Evolutionary conservation across 2,888 invertebrate species (phyloP), one percentile per base, ranked within the genome.

Genomic region (Lottia scabra): DNA sequence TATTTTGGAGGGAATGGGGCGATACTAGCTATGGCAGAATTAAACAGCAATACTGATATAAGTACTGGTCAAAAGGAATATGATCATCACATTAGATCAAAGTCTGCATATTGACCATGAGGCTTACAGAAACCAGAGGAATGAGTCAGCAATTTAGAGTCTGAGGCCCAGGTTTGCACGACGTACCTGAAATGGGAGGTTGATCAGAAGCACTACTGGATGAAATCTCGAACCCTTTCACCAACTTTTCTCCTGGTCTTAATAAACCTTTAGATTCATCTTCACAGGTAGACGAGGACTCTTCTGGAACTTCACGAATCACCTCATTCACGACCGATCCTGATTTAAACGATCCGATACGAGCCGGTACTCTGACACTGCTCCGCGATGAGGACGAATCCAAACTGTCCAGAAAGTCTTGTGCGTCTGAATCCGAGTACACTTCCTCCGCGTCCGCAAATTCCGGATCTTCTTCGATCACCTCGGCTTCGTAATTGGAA

Each of bases 261-360:
- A 56, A 56, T 23, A 56, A 23, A 12, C 19, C 19, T 23, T 56
- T 56, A 23, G 56, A 56, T 23, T 56, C 56, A 3, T 56, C 56
- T 12, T 56, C 56, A 56, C 56, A 56, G 23, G 56, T 56, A 0
- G 56, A 56, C 19, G 56, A 56, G 12, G 79, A 74, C 56, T 81
- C 78, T 26, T 80, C 81, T 6, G 85, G 85, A 26, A 78, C 80
- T 77, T 85, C 85, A 65, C 82, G 78, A 5, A 85, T 82, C 48
- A 85, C 81, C 44, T 85, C 82, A 65, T 85, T 82, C 26, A 85
- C 68, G 26, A 65, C 63, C 15, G 30, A n/a, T 64, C 64, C 64
- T 27, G 64, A 65, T 13, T 48, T 64, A 46, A 45, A 44, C 16
- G 45, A 65, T 30, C 46, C 64, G 38, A 27, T 65, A 15, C 44